These are phyloP conservation scores for Tychaedon coryphoeus DNA, from an alignment of 2,113 vertebrate species.

Conservation along the genomic window DNA sequence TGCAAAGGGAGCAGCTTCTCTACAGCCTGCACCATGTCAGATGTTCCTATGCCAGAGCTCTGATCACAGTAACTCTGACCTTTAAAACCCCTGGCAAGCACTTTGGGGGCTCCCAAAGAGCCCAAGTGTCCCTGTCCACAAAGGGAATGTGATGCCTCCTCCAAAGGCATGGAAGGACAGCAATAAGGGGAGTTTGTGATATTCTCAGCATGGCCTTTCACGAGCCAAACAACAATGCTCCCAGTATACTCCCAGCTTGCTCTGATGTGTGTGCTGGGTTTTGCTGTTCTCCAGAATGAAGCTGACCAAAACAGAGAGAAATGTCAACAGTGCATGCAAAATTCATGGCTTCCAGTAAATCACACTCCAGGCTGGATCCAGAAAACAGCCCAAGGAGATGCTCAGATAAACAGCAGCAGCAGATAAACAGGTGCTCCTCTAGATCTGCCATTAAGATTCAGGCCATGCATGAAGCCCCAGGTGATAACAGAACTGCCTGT, in stretches of 20 bases:
- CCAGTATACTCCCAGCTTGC: background rate
- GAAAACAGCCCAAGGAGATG: background rate
- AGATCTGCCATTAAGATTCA: background rate
- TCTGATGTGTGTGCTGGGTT: background rate
- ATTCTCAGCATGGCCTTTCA: background rate
- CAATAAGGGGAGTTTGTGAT: background rate
- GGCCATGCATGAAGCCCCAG: background rate
- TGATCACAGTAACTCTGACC: background rate
- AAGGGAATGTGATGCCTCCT: background rate
- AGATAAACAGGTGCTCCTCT: constrained; percentile 10
- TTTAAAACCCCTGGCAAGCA: background rate
- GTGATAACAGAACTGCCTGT: background rate
- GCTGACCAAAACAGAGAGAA: background rate
- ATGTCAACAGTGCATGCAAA: constrained; percentile 6
- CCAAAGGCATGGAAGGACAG: background rate
- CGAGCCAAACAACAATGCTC: background rate
- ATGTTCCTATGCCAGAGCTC: background rate
- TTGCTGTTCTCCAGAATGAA: background rate
- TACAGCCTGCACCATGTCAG: background rate
- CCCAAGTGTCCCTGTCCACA: background rate
- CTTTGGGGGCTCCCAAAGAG: background rate
- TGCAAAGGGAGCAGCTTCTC: background rate
- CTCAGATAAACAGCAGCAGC: background rate
- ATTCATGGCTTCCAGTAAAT: background rate
- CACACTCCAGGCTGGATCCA: background rate